Evolutionary conservation across 2,888 invertebrate genomes (phyloP).

Genomic region (Pardosa pseudoannulata): DNA sequence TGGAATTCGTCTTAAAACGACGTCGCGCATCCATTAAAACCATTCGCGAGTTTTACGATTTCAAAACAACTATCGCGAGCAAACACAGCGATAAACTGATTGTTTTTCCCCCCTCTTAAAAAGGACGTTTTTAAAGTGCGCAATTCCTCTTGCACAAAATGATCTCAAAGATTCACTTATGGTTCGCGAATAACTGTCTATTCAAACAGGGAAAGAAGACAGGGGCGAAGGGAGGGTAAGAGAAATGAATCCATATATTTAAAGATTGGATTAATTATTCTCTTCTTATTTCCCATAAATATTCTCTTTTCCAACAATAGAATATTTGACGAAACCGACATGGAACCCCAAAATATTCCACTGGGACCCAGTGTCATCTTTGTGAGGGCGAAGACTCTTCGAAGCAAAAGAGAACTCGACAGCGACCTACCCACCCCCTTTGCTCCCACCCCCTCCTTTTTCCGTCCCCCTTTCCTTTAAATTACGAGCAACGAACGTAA

Average conservation of each 20-base stretch:
- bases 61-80: no score
- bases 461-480: neutral
- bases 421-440: neutral
- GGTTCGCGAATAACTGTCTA: neutral
- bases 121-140: no score
- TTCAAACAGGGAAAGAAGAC: no score
- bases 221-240: no score
- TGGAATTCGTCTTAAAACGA: no score
- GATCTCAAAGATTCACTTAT: neutral
- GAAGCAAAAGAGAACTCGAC: constrained; percentile 32
- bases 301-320: neutral
- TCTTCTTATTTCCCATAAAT: neutral
- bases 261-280: neutral
- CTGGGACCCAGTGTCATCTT: constrained; percentile 2
- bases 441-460: neutral
- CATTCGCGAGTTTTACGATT: no score
- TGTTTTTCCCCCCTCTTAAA: no score
- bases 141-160: no score
- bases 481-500: constrained; percentile 28
- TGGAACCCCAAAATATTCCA: constrained; percentile 13
- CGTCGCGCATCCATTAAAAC: no score
- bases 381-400: neutral
- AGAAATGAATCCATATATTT: neutral
- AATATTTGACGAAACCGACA: constrained; percentile 25
- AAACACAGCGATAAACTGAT: no score